Evolutionary conservation across 2,888 invertebrate species (phyloP).

Genomic region (Odiellus spinosus): DNA sequence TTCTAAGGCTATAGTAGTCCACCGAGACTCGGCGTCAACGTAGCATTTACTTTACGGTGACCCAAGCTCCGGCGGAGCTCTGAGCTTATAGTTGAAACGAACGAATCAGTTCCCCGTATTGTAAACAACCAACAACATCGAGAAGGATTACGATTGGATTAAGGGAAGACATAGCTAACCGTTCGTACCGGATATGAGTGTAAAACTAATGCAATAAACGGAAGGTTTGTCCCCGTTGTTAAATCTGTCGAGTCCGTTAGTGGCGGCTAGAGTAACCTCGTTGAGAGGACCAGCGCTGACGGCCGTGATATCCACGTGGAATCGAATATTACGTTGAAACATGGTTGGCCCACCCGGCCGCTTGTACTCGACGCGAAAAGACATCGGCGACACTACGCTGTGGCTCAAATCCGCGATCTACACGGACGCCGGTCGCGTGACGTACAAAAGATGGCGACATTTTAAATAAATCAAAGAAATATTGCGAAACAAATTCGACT

Average conservation of each 20-base stretch:
- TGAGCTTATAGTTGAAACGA: too few relatives aligned
- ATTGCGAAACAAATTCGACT: too few relatives aligned
- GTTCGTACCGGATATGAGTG: slow-evolving; percentile 72
- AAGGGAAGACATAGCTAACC: background rate
- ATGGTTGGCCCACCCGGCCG: slow-evolving; percentile 68
- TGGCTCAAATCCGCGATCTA: slow-evolving; percentile 92
- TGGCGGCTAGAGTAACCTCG: slow-evolving; percentile 4
- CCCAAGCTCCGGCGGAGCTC: too few relatives aligned
- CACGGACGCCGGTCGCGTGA: too few relatives aligned
- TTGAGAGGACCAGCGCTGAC: slow-evolving; percentile 23
- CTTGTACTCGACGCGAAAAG: slow-evolving; percentile 94
- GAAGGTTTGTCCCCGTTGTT: slow-evolving; percentile 18
- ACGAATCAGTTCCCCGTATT: too few relatives aligned
- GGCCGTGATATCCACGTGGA: slow-evolving; percentile 47
- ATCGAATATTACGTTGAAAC: slow-evolving; percentile 89
- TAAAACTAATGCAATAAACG: slow-evolving; percentile 84
- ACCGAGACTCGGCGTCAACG: too few relatives aligned
- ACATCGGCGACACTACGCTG: slow-evolving; percentile 94
- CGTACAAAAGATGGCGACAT: slow-evolving; percentile 22
- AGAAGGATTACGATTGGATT: background rate
- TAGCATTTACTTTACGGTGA: too few relatives aligned
- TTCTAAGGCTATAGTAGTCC: too few relatives aligned
- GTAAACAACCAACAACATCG: too few relatives aligned
- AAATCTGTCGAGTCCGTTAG: slow-evolving; percentile 6
- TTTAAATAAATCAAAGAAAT: too few relatives aligned